These are phyloP conservation scores for Coregonus suidteri DNA, from an alignment of 2,797 vertebrate species.

Conservation along the genomic window DNA sequence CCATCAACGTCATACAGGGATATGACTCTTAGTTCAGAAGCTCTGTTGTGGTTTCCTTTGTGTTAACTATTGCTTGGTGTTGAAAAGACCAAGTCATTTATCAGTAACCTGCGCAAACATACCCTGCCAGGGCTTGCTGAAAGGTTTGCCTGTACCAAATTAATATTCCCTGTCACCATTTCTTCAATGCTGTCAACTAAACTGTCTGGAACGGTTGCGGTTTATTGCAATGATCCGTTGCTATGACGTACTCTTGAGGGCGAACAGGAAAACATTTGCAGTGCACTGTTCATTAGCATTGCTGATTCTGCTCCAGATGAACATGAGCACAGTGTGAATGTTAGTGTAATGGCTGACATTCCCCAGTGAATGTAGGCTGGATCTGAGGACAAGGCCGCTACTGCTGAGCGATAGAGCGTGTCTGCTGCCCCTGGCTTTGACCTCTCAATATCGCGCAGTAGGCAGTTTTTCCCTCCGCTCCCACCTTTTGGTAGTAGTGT, in stretches of 20 bases:
- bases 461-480: too few relatives aligned
- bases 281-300: neutral
- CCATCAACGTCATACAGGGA: neutral
- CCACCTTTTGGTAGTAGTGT: neutral
- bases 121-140: neutral
- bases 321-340: neutral
- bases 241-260: neutral
- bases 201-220: neutral
- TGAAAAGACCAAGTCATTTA: neutral
- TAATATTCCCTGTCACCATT: conserved; percentile 9
- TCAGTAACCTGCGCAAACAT: neutral
- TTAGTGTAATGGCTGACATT: neutral
- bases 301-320: neutral
- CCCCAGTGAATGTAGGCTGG: neutral
- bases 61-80: neutral
- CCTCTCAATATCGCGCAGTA: neutral
- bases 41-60: neutral
- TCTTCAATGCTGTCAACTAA: conserved; percentile 7
- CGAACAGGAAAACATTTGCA: neutral
- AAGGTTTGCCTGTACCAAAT: conserved; percentile 8
- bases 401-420: neutral
- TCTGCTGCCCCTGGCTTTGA: neutral
- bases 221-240: neutral
- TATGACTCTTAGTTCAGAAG: neutral
- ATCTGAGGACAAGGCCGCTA: neutral